Conservation (phyloP, 1,140 invertebrate genomes). For the Drosophila bifasciata region DNA sequence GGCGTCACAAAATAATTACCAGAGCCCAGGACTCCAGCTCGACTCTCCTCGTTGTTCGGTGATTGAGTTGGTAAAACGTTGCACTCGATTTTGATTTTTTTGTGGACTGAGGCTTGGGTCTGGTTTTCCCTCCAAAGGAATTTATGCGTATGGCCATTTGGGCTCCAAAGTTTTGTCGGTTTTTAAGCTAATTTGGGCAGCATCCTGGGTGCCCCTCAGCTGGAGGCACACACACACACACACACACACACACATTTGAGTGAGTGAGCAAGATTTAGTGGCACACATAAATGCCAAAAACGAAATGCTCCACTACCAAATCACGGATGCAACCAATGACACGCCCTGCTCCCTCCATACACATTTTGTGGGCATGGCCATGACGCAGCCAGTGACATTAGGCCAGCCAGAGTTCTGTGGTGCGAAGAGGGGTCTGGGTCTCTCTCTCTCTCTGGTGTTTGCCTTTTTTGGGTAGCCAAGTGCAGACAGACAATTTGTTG, state of each 20-base stretch:
- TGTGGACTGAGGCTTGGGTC: neutral
- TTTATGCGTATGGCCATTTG: slow-evolving; percentile 66
- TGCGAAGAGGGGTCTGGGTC: too few species aligned
- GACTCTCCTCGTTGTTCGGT: slow-evolving; percentile 35
- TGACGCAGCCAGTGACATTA: slow-evolving; percentile 1
- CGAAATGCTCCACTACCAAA: slow-evolving; percentile 75
- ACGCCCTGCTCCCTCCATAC: slow-evolving; percentile 33
- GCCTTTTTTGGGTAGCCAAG: slow-evolving; percentile 8
- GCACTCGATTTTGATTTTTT: slow-evolving; percentile 78
- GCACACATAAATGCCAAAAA: slow-evolving; percentile 77
- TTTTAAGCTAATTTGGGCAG: slow-evolving; percentile 76
- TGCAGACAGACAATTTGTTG: slow-evolving; percentile 32
- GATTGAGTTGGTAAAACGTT: slow-evolving; percentile 80
- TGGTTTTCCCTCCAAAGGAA: slow-evolving; percentile 20
- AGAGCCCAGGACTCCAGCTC: slow-evolving; percentile 49
- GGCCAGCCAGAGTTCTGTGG: too few species aligned
- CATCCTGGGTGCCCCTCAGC: slow-evolving; percentile 36
- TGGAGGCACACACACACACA: slow-evolving; percentile 15
- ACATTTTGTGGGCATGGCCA: slow-evolving; percentile 9
- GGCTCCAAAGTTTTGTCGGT: slow-evolving; percentile 62
- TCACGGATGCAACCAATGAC: slow-evolving; percentile 67
- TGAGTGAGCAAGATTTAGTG: slow-evolving; percentile 77
- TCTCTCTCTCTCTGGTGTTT: neutral
- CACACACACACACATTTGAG: slow-evolving; percentile 56
- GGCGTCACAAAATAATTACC: slow-evolving; percentile 81